Base-by-base conservation (phyloP, 1,140 invertebrate species). In the Mizuhopecten yessoensis region DNA sequence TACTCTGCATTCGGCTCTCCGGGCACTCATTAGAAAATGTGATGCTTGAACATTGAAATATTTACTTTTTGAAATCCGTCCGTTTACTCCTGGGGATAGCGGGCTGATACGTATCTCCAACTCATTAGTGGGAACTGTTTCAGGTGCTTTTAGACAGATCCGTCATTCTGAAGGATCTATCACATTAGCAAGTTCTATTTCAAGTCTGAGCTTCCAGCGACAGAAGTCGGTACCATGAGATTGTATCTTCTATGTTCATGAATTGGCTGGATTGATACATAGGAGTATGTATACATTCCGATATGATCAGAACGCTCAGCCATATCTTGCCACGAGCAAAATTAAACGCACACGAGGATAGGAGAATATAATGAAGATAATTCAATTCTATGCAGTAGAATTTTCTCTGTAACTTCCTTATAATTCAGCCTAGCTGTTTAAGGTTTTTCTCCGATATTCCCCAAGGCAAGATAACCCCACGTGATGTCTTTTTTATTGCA, bases 91-190 rank as follows among this genome's bases (percentile, higher is more conserved):
- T 75, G 57, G 57, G 57, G 57, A 75, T 75, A 29, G n/a, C 57
- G 2, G 57, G 0, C 57, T 75, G 57, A 75, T 75, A n/a, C 29
- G 9, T 75, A 75, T 75, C 57, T 75, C 29, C 2, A 17, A 2
- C 23, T 75, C 57, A 75, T 75, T 75, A 75, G 57, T 75, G 57
- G 57, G 17, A 75, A 75, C 57, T 75, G 57, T 75, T 75, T 75
- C 57, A 75, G 57, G 57, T 75, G 57, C 57, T 75, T 75, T 75
- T 75, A 75, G 57, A 75, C n/a, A 75, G 57, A 75, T 75, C 57
- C 57, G 57, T 75, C 57, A 75, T 75, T 75, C 57, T 75, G 11
- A 7, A 7, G 57, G 57, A 75, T 75, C 17, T 75, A 75, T 75
- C 57, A 29, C n/a, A 29, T 75, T 75, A 75, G 57, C 57, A 75